A percentile compares a stretch with the other conserved stretches of the same genome.
phyloP scores from a whole-genome alignment of 1,140 invertebrate species.

The Platyura marginata region DNA sequence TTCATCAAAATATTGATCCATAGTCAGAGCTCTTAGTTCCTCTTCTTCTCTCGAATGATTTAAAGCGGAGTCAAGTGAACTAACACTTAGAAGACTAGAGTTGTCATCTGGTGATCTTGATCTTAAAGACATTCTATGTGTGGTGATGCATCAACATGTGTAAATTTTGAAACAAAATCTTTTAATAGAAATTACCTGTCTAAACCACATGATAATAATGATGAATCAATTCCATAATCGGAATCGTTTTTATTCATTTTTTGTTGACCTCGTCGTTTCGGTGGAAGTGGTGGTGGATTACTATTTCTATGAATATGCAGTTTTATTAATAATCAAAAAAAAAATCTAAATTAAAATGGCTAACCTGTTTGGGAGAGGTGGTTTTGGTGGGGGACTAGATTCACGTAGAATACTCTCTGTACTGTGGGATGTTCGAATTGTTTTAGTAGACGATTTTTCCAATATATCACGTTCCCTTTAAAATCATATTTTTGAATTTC shows the following conservation, averaged over 20 bases:
- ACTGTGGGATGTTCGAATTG: constrained; percentile 48
- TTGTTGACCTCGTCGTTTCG: constrained; percentile 39
- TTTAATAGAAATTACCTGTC: constrained; percentile 31
- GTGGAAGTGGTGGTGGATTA: constrained; percentile 53
- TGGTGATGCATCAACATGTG: too few species aligned
- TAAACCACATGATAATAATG: constrained; percentile 31
- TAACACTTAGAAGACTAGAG: constrained; percentile 46
- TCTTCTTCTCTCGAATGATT: constrained; percentile 66
- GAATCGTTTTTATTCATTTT: constrained; percentile 17
- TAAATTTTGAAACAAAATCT: too few species aligned
- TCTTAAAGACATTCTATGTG: constrained; percentile 33
- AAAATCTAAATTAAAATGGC: constrained; percentile 4
- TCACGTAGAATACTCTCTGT: constrained; percentile 40
- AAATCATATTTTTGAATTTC: too few species aligned
- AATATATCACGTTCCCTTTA: constrained; percentile 22
- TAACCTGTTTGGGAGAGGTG: constrained; percentile 53
- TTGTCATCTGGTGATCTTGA: constrained; percentile 47
- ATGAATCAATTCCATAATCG: constrained; percentile 26
- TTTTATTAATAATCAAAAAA: too few species aligned
- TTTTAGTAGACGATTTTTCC: constrained; percentile 25
- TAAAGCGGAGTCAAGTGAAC: constrained; percentile 63
- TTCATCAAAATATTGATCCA: neutral
- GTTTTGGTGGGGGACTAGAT: constrained; percentile 60
- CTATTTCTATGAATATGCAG: constrained; percentile 8
- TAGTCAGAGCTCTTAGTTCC: constrained; percentile 32